Percentiles rank a stretch among this genome's conserved stretches.
These are phyloP conservation scores for Corythornis vintsioides DNA, from an alignment of 2,113 vertebrate genomes.

Conservation along the genomic window DNA sequence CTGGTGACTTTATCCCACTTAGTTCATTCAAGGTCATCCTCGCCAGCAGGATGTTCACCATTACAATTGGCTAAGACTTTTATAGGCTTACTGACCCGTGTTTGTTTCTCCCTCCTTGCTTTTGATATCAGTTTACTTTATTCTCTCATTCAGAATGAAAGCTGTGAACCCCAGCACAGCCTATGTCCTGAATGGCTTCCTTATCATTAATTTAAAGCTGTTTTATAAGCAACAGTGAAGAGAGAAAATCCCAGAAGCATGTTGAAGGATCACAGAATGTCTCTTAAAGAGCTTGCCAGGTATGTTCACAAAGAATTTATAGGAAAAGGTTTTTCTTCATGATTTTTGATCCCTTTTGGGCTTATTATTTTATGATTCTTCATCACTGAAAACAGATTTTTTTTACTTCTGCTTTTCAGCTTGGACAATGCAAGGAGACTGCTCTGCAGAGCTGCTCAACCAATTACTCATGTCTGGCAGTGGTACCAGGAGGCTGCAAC, in stretches of 20 bases:
- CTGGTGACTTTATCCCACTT: conserved; percentile 75
- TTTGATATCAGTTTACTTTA: conserved; percentile 58
- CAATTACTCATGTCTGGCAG: conserved; percentile 57
- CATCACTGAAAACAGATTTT: background rate
- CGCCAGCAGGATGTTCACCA: conserved; percentile 53
- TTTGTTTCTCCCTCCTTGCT: conserved; percentile 51
- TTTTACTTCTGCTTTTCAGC: conserved; percentile 35
- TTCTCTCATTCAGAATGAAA: conserved; percentile 49
- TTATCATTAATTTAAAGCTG: conserved; percentile 62
- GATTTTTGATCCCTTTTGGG: background rate
- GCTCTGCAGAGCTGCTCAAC: conserved; percentile 54
- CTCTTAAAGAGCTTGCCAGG: background rate
- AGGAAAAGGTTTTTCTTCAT: background rate
- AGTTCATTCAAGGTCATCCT: conserved; percentile 76
- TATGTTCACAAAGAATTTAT: background rate
- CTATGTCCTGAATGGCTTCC: conserved; percentile 22
- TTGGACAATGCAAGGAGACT: conserved; percentile 27
- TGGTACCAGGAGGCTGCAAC: conserved; percentile 39
- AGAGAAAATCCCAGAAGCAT: conserved; percentile 1
- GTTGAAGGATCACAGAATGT: background rate
- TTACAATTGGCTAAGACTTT: conserved; percentile 64
- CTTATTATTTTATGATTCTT: background rate
- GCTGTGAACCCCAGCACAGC: conserved; percentile 31
- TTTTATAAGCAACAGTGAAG: background rate
- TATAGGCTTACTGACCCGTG: conserved; percentile 67